Percentiles rank a stretch among this genome's conserved stretches.
Conservation (phyloP, 2,888 invertebrate genomes). For the Phragmatobia fuliginosa region DNA sequence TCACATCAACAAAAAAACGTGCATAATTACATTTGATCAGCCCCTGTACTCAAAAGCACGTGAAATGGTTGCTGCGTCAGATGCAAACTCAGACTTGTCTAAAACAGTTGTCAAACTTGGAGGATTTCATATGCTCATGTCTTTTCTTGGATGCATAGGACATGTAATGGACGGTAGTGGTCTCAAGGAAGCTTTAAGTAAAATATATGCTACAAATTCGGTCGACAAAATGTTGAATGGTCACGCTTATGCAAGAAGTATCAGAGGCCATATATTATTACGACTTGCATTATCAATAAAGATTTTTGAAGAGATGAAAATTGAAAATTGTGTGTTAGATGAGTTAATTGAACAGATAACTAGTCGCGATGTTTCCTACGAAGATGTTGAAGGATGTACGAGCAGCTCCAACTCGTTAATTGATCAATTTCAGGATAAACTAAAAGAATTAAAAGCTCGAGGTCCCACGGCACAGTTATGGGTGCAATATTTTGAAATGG, state of each 20-base stretch:
- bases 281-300: conserved; percentile 10
- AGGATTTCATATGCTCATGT: conserved; percentile 51
- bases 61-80: conserved; percentile 51
- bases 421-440: conserved; percentile 42
- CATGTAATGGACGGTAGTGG: conserved; percentile 53
- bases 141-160: conserved; percentile 48
- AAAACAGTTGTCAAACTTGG: conserved; percentile 50
- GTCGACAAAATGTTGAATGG: conserved; percentile 50
- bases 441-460: conserved; percentile 41
- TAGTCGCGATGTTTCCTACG: conserved; percentile 39
- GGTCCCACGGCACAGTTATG: conserved; percentile 58
- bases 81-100: conserved; percentile 31
- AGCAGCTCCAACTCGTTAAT: conserved; percentile 33
- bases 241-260: conserved; percentile 44
- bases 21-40: conserved; percentile 58
- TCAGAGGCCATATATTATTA: conserved; percentile 21
- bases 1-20: background rate
- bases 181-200: conserved; percentile 40
- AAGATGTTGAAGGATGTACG: conserved; percentile 53
- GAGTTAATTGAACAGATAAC: conserved; percentile 50
- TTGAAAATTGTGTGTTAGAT: conserved; percentile 47
- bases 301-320: conserved; percentile 52
- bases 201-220: conserved; percentile 44
- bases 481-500: conserved; percentile 61
- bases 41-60: conserved; percentile 59